Conservation (phyloP, 2,888 invertebrate genomes). For the Cephus spinipes region DNA sequence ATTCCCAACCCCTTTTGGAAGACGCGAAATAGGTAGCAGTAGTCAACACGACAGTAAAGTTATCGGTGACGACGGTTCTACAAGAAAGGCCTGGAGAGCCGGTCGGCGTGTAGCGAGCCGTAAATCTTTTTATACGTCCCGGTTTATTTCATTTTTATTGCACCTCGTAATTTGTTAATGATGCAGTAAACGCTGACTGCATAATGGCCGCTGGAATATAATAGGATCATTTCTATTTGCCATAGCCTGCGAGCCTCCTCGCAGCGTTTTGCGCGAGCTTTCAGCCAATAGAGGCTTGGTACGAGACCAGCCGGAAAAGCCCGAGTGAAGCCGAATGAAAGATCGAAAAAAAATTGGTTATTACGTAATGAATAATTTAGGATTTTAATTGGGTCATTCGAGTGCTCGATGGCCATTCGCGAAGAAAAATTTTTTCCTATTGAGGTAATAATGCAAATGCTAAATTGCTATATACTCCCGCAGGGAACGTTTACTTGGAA, state of each 20-base stretch:
- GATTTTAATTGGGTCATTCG: too few relatives aligned
- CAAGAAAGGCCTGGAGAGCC: neutral
- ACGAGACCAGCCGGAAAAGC: too few relatives aligned
- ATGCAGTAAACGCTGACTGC: slow-evolving; percentile 49
- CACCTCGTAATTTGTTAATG: slow-evolving; percentile 59
- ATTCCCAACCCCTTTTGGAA: neutral
- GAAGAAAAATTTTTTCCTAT: too few relatives aligned
- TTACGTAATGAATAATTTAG: too few relatives aligned
- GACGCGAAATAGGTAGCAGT: slow-evolving; percentile 2
- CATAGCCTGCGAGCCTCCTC: slow-evolving; percentile 1
- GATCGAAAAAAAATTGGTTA: too few relatives aligned
- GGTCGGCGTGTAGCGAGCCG: slow-evolving; percentile 17
- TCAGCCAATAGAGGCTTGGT: too few relatives aligned
- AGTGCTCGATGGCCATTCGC: too few relatives aligned
- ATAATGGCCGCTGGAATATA: slow-evolving; percentile 29
- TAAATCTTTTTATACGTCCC: slow-evolving; percentile 55
- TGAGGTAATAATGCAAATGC: too few relatives aligned
- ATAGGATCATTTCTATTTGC: slow-evolving; percentile 26
- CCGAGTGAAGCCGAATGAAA: too few relatives aligned
- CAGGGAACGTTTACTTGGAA: too few relatives aligned
- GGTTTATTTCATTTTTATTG: slow-evolving; percentile 56
- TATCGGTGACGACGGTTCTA: slow-evolving; percentile 43
- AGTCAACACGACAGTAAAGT: slow-evolving; percentile 55
- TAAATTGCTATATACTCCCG: too few relatives aligned
- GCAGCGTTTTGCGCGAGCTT: too few relatives aligned